Base-by-base conservation (phyloP, 2,113 vertebrate species). In the Leptocoma aspasia region DNA sequence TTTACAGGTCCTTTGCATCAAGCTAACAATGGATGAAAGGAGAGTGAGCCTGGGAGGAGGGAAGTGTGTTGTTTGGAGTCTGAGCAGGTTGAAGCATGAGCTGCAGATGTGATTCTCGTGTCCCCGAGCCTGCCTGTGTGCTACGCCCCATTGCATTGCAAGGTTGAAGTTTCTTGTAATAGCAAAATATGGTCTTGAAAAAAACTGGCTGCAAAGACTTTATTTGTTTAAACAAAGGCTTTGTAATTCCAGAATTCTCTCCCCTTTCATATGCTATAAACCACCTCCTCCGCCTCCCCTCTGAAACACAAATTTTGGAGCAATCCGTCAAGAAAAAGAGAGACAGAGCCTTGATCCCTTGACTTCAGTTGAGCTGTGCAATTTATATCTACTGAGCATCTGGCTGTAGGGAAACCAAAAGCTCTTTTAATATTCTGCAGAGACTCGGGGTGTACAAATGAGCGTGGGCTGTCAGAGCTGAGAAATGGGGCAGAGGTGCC, bases 301-400 rank as follows among this genome's bases (percentile, higher is more conserved):
- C 92, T 96, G 92, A 92, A 93, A 93, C 89, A 94, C 81, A 91
- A 94, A 94, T 94, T 95, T 92, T 96, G 85, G 64, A 93, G 82
- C 59, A 86, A 96, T 96, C 71, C 76, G 78, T 96, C 93, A 95
- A 83, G 76, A 83, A 70, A 93, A 89, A 83, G 79, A 86, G 93
- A 97, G 95, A 90, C 71, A 60, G 79, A 95, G 88, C 85, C 92
- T 94, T 94, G 95, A 96, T 96, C 92, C 82, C 71, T 92, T 95
- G 92, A 96, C 92, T 96, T 96, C 76, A 68, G 60, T 90, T 83
- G 93, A 93, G 92, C 94, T 81, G 69, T 89, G 72, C 95, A 94
- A 94, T 96, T 96, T 96, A 88, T 95, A 92, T 95, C 90, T 89
- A 54, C 92, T 84, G 89, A 96, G 94, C 95, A 94, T 96, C 91